Evolutionary conservation across 2,797 vertebrate species (phyloP).

Genomic region (Sardinella longiceps): DNA sequence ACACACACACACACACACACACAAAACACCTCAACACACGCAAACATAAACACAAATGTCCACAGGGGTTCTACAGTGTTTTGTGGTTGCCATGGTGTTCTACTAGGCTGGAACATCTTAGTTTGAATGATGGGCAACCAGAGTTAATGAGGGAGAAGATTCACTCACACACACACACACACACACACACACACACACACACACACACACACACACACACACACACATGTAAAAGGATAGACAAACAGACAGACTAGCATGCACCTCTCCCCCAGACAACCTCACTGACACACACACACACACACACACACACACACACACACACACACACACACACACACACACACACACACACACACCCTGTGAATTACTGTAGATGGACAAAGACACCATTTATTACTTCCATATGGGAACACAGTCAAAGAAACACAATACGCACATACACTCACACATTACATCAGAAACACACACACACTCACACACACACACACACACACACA

Average conservation of each 20-base stretch:
- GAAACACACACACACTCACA: background rate
- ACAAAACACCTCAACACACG: background rate
- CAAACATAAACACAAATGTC: background rate
- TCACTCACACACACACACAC: background rate
- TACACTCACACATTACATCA: background rate
- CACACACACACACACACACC: background rate
- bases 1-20: background rate
- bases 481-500: background rate
- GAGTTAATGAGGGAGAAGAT: background rate
- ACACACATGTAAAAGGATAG: background rate
- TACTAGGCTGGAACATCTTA: background rate
- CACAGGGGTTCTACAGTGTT: background rate
- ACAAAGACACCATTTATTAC: background rate
- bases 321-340: background rate
- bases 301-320: background rate
- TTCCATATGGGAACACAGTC: background rate
- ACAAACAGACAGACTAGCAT: too few relatives aligned
- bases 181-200: background rate
- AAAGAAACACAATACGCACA: background rate
- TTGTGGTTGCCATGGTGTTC: background rate
- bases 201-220: too few relatives aligned
- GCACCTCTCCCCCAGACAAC: too few relatives aligned
- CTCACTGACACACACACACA: too few relatives aligned
- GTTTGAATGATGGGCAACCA: background rate
- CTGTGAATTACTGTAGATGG: background rate